A percentile compares a stretch with the other conserved stretches of the same genome.
These are phyloP conservation scores for Andrena chrysosceles DNA, from an alignment of 2,888 invertebrate species.

Conservation along the genomic window DNA sequence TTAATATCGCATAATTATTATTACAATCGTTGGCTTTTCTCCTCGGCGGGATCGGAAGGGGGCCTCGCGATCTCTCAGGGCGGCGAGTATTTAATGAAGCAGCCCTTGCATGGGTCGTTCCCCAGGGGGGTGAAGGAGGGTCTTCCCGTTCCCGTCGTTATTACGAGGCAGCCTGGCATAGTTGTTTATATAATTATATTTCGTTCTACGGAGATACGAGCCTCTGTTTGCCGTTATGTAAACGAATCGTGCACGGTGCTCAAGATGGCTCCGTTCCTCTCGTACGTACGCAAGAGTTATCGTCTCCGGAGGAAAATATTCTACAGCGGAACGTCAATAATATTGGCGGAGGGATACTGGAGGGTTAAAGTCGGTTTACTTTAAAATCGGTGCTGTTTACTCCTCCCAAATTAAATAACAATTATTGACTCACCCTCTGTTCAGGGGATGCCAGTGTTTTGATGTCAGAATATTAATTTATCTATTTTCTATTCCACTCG, in stretches of 20 bases:
- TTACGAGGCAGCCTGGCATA: slow-evolving; percentile 66
- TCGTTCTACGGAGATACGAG: slow-evolving; percentile 58
- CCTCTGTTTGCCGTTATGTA: slow-evolving; percentile 53
- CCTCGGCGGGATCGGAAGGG: slow-evolving; percentile 44
- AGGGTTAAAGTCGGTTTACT: too few species aligned
- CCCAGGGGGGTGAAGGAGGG: slow-evolving; percentile 52
- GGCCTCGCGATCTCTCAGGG: slow-evolving; percentile 55
- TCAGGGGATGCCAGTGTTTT: too few species aligned
- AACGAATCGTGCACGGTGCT: slow-evolving; percentile 30
- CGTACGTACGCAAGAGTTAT: background rate
- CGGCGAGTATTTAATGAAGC: slow-evolving; percentile 74
- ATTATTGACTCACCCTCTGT: too few species aligned
- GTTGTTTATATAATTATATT: slow-evolving; percentile 76
- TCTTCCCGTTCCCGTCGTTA: slow-evolving; percentile 69
- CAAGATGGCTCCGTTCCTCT: slow-evolving; percentile 22
- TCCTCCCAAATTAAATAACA: too few species aligned
- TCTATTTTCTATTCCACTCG: too few species aligned
- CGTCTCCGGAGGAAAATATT: slow-evolving; percentile 1
- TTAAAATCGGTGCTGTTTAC: too few species aligned
- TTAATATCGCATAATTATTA: slow-evolving; percentile 72
- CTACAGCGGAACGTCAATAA: background rate
- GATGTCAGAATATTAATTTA: too few species aligned
- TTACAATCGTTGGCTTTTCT: slow-evolving; percentile 68
- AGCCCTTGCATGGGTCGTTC: slow-evolving; percentile 72
- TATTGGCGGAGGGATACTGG: background rate